Evolutionary conservation across 2,113 vertebrate species (phyloP).

Genomic region (Crotalus helleri): DNA sequence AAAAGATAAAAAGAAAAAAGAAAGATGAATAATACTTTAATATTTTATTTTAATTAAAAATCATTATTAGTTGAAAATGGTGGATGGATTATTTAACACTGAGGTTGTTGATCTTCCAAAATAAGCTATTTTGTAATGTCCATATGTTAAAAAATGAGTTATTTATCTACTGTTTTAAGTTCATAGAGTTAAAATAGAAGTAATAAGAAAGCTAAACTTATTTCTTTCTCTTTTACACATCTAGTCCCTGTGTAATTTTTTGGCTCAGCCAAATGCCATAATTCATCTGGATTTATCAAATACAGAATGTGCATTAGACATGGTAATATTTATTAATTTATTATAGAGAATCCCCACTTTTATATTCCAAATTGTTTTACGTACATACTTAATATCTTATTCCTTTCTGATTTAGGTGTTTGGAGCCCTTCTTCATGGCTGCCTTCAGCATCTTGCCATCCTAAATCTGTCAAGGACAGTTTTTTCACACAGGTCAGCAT

Average conservation of each 20-base stretch:
- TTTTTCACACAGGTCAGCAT: conserved; percentile 83
- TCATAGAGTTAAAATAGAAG: background rate
- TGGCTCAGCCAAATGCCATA: conserved; percentile 86
- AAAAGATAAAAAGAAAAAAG: background rate
- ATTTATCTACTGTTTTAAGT: background rate
- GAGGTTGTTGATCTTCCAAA: background rate
- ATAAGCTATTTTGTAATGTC: background rate
- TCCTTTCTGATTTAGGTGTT: conserved; percentile 75
- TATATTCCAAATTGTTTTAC: background rate
- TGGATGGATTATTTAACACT: background rate
- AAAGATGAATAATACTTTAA: background rate
- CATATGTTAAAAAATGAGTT: background rate
- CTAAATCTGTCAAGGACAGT: conserved; percentile 88
- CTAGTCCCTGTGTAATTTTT: conserved; percentile 88
- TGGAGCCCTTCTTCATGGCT: conserved; percentile 84
- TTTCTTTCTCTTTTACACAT: conserved; percentile 26
- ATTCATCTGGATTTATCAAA: conserved; percentile 88
- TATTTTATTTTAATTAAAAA: conserved; percentile 31
- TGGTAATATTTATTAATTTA: conserved; percentile 71
- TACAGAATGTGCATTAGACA: conserved; percentile 88
- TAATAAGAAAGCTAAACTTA: conserved; percentile 5
- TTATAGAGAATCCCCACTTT: background rate
- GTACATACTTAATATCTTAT: background rate
- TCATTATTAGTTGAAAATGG: conserved; percentile 21
- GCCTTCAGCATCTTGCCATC: conserved; percentile 83